Evolutionary conservation across 2,888 invertebrate species (phyloP), one percentile per base, ranked within the genome.

Genomic region (Malthinus seriepunctatus): DNA sequence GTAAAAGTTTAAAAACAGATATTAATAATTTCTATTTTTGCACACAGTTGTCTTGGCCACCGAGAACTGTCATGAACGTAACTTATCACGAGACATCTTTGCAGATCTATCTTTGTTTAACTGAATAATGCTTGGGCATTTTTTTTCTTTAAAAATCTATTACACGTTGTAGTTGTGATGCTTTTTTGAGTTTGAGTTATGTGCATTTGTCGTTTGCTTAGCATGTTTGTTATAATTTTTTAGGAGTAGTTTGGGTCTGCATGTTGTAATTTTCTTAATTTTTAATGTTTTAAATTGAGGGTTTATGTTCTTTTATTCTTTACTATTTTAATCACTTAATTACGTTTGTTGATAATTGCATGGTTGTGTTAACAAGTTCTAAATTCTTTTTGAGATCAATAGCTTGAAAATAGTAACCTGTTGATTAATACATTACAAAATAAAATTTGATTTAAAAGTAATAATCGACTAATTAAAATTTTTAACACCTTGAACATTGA

Each of bases 11-110:
- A 70, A 70, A 70, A 71, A 69, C 69, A 68, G 71, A 67, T 67
- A 65, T 63, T 62, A 51, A 45, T 63, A 61, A 57, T 65, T 49
- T 56, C 56, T 63, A 51, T 63, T 66, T 67, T 65, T 66, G 74
- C 77, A 76, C 76, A 75, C 73, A 75, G 76, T 74, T 71, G 72
- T 73, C 76, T 76, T 78, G 77, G 76, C 76, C 77, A 76, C 77
- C 73, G 73, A 75, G 56, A 56, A 53, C 60, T 61, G 60, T 61
- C 60, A 56, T 46, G 56, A 56, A 49, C 51, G 59, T 62, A 47
- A 48, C 63, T 59, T 55, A 47, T 59, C 60, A 63, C 62, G 37
- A 57, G 48, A 42, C 39, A 53, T 47, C 32, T 45, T 38, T 38
- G 14, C 38, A 38, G 38, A 23, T 23, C 23, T 5, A 23, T 23